These are phyloP conservation scores for Cryptocephalus moraei DNA, from an alignment of 2,888 invertebrate genomes.

Conservation along the genomic window DNA sequence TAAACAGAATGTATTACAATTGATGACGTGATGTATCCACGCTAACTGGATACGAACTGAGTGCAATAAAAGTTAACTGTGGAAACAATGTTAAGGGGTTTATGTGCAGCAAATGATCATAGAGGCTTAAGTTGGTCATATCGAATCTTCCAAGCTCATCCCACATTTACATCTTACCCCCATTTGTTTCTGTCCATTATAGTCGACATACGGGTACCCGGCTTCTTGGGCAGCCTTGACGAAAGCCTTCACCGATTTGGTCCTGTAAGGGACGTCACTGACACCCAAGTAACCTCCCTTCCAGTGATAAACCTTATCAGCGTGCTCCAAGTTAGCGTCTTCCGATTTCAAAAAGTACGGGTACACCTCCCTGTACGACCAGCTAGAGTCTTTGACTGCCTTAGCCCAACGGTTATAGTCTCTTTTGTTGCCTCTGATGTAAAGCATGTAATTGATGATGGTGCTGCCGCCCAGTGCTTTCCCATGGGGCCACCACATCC, in stretches of 20 bases:
- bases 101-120: no score
- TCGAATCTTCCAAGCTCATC: no score
- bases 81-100: no score
- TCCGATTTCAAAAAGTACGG: conserved; percentile 37
- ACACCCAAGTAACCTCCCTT: conserved; percentile 34
- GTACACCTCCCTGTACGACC: conserved; percentile 41
- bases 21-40: no score
- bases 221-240: conserved; percentile 52
- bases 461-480: conserved; percentile 1
- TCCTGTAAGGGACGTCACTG: conserved; percentile 33
- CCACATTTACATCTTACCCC: conserved; percentile 37
- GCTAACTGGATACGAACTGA: no score
- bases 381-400: conserved; percentile 37
- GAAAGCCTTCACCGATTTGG: conserved; percentile 44
- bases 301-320: conserved; percentile 31
- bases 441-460: conserved; percentile 1
- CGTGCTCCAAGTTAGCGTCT: conserved; percentile 24
- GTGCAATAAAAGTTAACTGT: no score
- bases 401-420: conserved; percentile 1
- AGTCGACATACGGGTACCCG: conserved; percentile 59
- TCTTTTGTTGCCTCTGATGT: not conserved
- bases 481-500: conserved; percentile 1
- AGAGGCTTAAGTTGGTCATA: no score
- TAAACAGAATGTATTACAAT: no score
- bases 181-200: conserved; percentile 51